Conservation (phyloP, 2,797 vertebrate genomes). For the Halcyon badia region DNA sequence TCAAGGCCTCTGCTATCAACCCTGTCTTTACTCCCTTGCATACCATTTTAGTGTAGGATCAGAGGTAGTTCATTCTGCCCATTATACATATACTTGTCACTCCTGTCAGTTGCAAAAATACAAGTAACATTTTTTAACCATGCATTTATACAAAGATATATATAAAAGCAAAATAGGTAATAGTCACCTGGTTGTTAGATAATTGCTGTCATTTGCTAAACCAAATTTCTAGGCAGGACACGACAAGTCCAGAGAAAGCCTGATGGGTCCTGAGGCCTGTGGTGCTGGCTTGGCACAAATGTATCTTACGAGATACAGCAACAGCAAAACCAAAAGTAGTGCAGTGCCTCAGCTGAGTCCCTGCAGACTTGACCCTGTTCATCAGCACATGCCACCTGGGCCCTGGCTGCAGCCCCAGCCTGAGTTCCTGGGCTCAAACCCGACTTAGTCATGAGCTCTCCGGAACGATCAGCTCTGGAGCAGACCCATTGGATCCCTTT, state of each 20-base stretch:
- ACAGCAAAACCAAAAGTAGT: neutral
- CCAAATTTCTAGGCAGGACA: neutral
- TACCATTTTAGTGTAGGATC: neutral
- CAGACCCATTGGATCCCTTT: neutral
- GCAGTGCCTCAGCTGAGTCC: neutral
- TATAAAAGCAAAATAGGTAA: neutral
- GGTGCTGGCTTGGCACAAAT: neutral
- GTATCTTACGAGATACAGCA: neutral
- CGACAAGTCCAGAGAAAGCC: neutral
- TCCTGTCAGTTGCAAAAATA: neutral
- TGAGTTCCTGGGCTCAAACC: neutral
- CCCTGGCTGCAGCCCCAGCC: neutral
- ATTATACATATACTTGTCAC: neutral
- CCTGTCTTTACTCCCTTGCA: accelerated
- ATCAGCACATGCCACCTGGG: neutral
- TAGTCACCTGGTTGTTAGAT: neutral
- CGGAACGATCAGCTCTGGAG: accelerated
- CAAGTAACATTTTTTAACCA: neutral
- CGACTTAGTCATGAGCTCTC: accelerated
- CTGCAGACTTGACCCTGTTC: neutral
- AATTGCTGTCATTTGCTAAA: neutral
- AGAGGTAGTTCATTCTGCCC: neutral
- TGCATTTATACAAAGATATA: neutral
- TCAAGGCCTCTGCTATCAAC: neutral
- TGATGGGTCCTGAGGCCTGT: neutral